phyloP scores from a whole-genome alignment of 2,113 vertebrate species.

The Vicugna pacos region DNA sequence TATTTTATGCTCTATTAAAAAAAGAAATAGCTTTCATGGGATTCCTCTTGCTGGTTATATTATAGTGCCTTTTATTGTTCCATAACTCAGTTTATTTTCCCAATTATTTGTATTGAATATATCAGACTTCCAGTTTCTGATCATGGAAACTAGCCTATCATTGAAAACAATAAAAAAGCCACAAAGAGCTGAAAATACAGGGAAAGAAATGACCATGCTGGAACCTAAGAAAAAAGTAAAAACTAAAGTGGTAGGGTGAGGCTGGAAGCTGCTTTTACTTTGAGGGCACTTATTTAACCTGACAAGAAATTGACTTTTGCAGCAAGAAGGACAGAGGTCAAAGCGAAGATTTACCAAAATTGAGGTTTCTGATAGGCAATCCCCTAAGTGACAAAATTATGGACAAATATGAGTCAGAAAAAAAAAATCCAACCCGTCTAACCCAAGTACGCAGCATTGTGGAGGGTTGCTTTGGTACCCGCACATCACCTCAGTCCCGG shows the following conservation, averaged over 20 bases:
- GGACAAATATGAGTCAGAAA: neutral
- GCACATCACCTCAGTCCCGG: neutral
- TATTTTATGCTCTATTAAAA: neutral
- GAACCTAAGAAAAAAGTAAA: neutral
- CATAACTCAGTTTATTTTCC: neutral
- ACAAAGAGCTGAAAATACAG: neutral
- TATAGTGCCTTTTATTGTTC: neutral
- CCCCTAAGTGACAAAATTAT: neutral
- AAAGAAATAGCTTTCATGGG: neutral
- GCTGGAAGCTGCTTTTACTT: neutral
- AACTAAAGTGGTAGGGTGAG: neutral
- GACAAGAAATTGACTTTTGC: neutral
- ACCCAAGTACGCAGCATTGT: fast-evolving
- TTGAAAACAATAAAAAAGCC: neutral
- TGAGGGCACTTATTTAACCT: neutral
- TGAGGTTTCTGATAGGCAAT: neutral
- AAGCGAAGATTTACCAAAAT: neutral
- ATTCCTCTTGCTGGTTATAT: neutral
- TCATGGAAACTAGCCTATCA: neutral
- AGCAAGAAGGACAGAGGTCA: neutral
- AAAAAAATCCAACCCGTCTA: neutral
- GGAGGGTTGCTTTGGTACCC: neutral
- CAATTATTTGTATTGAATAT: neutral
- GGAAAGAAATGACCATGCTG: neutral
- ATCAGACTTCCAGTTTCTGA: neutral